Percentiles rank a stretch among this genome's conserved stretches.
Conservation (phyloP, 2,888 invertebrate genomes). For the Apodemia mormo region DNA sequence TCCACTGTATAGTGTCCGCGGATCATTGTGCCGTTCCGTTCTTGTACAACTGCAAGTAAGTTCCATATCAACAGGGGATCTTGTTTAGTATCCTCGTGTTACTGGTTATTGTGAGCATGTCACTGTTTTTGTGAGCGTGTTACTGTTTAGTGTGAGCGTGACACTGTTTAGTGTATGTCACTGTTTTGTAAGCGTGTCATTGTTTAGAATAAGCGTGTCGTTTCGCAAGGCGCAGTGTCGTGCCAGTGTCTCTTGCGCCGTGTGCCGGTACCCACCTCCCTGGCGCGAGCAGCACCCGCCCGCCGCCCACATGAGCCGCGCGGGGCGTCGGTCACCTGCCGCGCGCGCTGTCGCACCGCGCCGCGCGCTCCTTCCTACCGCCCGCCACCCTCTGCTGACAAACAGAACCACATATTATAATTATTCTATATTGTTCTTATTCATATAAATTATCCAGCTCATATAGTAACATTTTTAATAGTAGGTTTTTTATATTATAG, state of each 20-base stretch:
- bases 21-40: no score
- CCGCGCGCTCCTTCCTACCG: conserved; percentile 54
- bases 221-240: no score
- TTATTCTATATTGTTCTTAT: no score
- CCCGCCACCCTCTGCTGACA: conserved; percentile 73
- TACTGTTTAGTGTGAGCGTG: not conserved
- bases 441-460: no score
- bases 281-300: conserved; percentile 81
- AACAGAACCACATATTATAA: conserved; percentile 24
- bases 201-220: not conserved
- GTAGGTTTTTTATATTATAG: no score
- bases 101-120: no score
- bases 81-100: no score
- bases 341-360: conserved; percentile 69
- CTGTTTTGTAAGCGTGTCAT: not conserved
- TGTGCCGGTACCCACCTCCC: conserved; percentile 56
- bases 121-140: not conserved
- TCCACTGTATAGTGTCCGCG: no score
- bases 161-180: not conserved
- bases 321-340: conserved; percentile 76
- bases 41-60: no score
- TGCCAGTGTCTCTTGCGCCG: not conserved
- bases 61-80: no score
- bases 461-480: no score
- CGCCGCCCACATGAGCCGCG: conserved; percentile 81